Evolutionary conservation across 2,113 vertebrate species (phyloP).

Genomic region (Hippocampus guttulatus): DNA sequence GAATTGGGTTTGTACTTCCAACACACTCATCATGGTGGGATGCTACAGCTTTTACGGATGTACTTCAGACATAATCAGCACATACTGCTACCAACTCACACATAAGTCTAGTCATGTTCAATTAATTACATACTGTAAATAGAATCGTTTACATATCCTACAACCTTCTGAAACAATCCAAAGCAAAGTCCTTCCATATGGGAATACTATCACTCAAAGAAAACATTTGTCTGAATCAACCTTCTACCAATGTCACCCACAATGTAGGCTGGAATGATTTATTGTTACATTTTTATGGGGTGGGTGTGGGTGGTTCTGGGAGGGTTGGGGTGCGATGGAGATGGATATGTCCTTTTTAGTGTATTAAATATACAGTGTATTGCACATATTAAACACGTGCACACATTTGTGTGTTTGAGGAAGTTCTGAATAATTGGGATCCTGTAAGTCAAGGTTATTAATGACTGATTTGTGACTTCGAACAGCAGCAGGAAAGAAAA

Average conservation of each 20-base stretch:
- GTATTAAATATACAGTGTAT: slow-evolving; percentile 5
- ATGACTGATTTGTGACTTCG: neutral
- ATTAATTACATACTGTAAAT: neutral
- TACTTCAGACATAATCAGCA: neutral
- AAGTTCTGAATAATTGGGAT: neutral
- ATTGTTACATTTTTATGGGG: slow-evolving; percentile 7
- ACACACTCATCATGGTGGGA: neutral
- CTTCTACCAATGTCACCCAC: slow-evolving; percentile 45
- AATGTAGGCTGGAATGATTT: slow-evolving; percentile 45
- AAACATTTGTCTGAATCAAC: slow-evolving; percentile 16
- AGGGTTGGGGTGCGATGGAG: no score
- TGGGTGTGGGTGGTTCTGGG: neutral
- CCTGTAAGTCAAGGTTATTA: neutral
- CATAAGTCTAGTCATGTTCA: slow-evolving; percentile 45
- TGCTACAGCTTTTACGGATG: neutral
- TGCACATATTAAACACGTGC: slow-evolving; percentile 9
- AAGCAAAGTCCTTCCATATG: neutral
- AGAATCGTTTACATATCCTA: neutral
- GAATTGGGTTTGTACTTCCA: neutral
- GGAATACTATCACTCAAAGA: neutral
- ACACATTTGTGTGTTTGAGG: slow-evolving; percentile 11
- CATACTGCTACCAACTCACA: slow-evolving; percentile 11
- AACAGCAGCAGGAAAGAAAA: neutral
- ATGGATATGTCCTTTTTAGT: slow-evolving; percentile 27
- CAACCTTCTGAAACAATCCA: neutral